Evolutionary conservation across 2,797 vertebrate genomes (phyloP), one percentile per base, ranked within the genome.

Genomic region (Lycodopsis pacificus): DNA sequence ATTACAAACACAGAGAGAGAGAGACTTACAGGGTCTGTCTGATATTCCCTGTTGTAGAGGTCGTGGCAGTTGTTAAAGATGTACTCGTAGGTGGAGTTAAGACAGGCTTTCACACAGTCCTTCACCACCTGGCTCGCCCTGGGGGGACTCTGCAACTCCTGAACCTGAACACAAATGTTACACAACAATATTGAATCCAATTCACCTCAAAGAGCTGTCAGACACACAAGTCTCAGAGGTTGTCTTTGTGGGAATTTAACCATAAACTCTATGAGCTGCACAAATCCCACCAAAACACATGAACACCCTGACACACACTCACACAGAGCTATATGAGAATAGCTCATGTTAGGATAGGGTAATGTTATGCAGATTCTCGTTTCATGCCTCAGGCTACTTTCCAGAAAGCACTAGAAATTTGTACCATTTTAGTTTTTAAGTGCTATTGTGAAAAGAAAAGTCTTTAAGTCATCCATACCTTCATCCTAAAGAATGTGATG

Each of bases 401-500:
- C 38, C 57, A 71, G 71, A 78, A 82, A 76, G 72, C 53, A 36
- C 65, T 70, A 20, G 48, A 77, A 68, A 56, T 27, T 49, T 73
- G 27, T 19, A 25, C 9, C 0, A 27, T 68, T 49, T 76, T 80
- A 68, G 38, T 61, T 79, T 54, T 67, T 53, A 14, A 14, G 65
- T 36, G n/a, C 32, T 75, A 38, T 17, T 36, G 51, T 32, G 8
- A 32, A 62, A 71, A 56, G 15, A 36, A 48, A 5, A 0, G 58
- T 79, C 13, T 71, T 53, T 54, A 2, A 63, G 57, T 49, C 0
- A 68, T 58, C 48, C 22, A 76, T 74, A 95, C 98, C 97, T 99
- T 99, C 98, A 99, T 99, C 81, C 98, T 95, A 87, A 99, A 99
- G 92, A 99, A 99, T 8, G 98, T 99, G 93, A 99, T 99, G 91